These are phyloP conservation scores for Neodontobutis hainanensis DNA, from an alignment of 2,113 vertebrate species.

Conservation along the genomic window DNA sequence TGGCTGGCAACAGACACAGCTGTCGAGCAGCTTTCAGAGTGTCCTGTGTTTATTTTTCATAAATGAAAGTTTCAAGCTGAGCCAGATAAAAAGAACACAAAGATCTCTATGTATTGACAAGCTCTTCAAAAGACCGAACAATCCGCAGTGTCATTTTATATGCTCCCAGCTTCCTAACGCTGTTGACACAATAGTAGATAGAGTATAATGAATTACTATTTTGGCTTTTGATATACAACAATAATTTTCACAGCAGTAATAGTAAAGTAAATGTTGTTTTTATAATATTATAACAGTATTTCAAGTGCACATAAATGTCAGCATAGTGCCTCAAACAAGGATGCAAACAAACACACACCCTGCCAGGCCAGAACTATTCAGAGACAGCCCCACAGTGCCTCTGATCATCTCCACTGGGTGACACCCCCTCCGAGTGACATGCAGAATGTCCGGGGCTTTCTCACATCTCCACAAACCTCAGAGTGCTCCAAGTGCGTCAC, in stretches of 20 bases:
- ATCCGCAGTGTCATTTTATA: constrained; percentile 5
- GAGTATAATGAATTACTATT: not conserved
- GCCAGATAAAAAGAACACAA: constrained; percentile 32
- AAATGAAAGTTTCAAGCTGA: constrained; percentile 39
- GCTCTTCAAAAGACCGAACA: constrained; percentile 32
- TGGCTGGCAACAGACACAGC: constrained; percentile 25
- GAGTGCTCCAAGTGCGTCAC: constrained; percentile 53
- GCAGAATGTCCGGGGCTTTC: constrained; percentile 21
- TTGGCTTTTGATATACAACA: not conserved
- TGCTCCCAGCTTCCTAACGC: not conserved
- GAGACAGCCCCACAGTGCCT: constrained; percentile 4
- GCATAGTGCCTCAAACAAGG: not conserved
- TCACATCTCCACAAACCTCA: constrained; percentile 34
- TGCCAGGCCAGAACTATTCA: constrained; percentile 24
- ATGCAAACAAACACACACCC: constrained; percentile 8
- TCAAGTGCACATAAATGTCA: constrained; percentile 12
- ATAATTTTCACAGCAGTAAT: not conserved
- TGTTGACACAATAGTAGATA: constrained; percentile 14
- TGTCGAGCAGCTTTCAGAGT: constrained; percentile 19
- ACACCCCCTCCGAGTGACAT: constrained; percentile 36
- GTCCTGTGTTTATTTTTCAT: constrained; percentile 7
- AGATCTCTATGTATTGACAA: constrained; percentile 25
- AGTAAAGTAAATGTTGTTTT: too few species aligned
- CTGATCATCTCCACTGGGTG: constrained; percentile 22
- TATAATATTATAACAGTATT: not conserved